Conservation (phyloP, 2,888 invertebrate genomes). For the Tupiocoris notatus region DNA sequence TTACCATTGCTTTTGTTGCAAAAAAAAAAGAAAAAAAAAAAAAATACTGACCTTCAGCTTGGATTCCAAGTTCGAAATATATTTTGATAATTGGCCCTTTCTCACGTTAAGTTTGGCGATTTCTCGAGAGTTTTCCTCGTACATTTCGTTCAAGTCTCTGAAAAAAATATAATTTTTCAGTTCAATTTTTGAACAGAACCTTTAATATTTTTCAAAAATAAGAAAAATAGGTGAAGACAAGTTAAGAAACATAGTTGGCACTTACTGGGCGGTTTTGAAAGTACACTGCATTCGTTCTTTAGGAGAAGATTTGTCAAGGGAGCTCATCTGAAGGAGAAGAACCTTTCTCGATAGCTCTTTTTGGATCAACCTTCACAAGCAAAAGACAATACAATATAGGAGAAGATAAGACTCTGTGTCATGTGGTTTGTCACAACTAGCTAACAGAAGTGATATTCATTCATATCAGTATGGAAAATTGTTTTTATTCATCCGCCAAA, state of each 20-base stretch:
- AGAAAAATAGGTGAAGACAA: too few relatives aligned
- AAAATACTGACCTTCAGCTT: not conserved
- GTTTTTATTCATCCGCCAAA: not conserved
- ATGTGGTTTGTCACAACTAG: too few relatives aligned
- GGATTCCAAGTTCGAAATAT: not conserved
- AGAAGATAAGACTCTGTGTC: too few relatives aligned
- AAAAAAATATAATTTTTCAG: not conserved
- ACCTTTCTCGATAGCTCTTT: not conserved
- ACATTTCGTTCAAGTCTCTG: not conserved
- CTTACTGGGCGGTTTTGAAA: not conserved
- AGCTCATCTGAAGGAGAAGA: not conserved
- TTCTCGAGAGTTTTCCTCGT: not conserved
- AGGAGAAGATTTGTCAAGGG: not conserved
- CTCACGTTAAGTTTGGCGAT: not conserved
- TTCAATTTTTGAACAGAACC: too few relatives aligned
- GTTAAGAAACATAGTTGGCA: too few relatives aligned
- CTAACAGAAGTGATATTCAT: too few relatives aligned
- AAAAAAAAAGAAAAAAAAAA: not conserved
- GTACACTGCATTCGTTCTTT: not conserved
- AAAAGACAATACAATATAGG: not conserved
- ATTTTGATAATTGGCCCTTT: not conserved
- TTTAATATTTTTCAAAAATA: too few relatives aligned
- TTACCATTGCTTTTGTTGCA: not conserved
- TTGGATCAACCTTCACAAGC: not conserved
- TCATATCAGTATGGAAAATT: too few relatives aligned